Evolutionary conservation across 2,888 invertebrate species (phyloP), one percentile per base, ranked within the genome.

Genomic region (Hemaris fuciformis): DNA sequence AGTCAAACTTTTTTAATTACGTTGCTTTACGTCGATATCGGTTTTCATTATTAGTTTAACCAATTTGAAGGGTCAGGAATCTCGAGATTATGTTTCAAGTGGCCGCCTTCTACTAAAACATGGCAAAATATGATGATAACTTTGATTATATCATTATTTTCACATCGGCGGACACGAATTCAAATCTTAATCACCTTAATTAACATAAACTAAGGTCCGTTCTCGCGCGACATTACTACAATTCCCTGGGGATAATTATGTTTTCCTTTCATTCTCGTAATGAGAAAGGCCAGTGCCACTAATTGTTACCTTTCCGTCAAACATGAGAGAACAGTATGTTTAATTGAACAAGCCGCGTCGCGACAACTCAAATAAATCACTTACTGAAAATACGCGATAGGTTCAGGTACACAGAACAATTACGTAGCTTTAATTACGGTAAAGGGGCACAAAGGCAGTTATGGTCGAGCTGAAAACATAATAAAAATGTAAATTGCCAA

Each of bases 401-500:
- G 53, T 60, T 18, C 18, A 53, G 27, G 38, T 53, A 41, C 13
- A 41, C 34, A 41, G 41, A 23, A 60, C 48, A 48, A 42, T 60
- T 41, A 53, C 18, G 57, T 27, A 53, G 25, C 31, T 56, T 62
- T 59, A 57, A 73, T 76, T 69, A 67, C 70, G 64, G 65, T 67
- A 67, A 70, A 76, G 68, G 74, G 71, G 60, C 60, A 66, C 63
- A 73, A 71, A 72, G 69, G 66, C 73, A 72, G 75, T 78, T 74
- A 73, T 57, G 67, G 67, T 69, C 66, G 59, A 66, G 66, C 67
- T 64, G 62, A 72, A 74, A 77, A 71, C 68, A 76, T 74, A 79
- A 80, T 77, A 77, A 79, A 73, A 80, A 79, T 80, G 79, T 76
- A 77, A 79, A 80, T 79, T 79, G 80, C 73, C 77, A 76, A 76